These are phyloP conservation scores for Iphiclides podalirius DNA, from an alignment of 2,888 invertebrate species.

Conservation along the genomic window DNA sequence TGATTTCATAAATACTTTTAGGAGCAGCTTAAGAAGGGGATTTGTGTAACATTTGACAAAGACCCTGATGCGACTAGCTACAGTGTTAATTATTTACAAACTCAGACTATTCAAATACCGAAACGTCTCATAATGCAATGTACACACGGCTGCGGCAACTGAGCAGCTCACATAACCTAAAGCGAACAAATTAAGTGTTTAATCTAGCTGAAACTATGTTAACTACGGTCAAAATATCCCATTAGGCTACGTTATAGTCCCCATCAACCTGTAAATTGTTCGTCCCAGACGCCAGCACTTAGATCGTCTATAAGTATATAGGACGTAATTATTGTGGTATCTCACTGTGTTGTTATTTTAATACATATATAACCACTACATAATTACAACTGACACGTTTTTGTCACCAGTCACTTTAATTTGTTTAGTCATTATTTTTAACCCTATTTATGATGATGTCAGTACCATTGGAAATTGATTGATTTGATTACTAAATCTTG, in stretches of 20 bases:
- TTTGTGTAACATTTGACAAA: no score
- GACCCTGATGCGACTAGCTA: no score
- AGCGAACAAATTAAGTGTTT: constrained; percentile 24
- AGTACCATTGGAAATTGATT: no score
- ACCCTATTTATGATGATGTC: no score
- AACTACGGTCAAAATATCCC: constrained; percentile 25
- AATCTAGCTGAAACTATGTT: constrained; percentile 25
- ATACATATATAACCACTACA: no score
- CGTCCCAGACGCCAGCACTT: constrained; percentile 18
- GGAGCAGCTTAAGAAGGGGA: no score
- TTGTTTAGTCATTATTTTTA: no score
- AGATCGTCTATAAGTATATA: constrained; percentile 11
- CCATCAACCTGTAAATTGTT: constrained; percentile 25
- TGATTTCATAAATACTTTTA: no score
- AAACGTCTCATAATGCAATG: constrained; percentile 8
- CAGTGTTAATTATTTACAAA: background rate
- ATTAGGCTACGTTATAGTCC: constrained; percentile 22
- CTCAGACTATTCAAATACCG: constrained; percentile 3
- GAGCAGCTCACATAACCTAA: constrained; percentile 18
- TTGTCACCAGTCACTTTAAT: no score
- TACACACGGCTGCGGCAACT: constrained; percentile 1
- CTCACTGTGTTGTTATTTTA: no score
- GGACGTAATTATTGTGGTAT: background rate
- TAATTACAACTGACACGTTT: no score
- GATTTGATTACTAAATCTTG: no score